A percentile compares a stretch with the other conserved stretches of the same genome.
phyloP scores from a whole-genome alignment of 1,140 invertebrate species.

The Formica exsecta region DNA sequence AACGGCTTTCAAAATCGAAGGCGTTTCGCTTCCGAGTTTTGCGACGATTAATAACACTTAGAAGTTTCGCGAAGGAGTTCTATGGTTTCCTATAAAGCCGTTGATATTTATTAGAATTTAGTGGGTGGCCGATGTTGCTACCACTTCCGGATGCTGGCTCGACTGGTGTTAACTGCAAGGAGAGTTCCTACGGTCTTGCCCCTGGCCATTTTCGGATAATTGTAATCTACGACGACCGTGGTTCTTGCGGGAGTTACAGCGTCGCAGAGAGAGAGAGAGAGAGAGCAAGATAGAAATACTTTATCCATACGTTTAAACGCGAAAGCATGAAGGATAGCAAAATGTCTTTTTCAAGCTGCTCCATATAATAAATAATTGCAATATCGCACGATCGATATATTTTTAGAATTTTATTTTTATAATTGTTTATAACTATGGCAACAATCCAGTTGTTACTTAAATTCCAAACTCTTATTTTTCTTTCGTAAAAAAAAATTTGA shows the following conservation, averaged over 20 bases:
- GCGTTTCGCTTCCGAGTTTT: conserved; percentile 18
- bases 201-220: conserved; percentile 72
- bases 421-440: not conserved
- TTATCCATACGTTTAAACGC: not conserved
- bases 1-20: conserved; percentile 65
- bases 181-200: conserved; percentile 64
- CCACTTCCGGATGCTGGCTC: conserved; percentile 62
- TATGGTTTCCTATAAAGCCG: conserved; percentile 44
- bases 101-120: conserved; percentile 77
- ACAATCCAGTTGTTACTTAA: not conserved
- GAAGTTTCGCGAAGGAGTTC: conserved; percentile 61
- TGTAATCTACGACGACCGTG: conserved; percentile 66
- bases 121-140: conserved; percentile 48
- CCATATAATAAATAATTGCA: not conserved
- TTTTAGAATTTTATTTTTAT: not conserved
- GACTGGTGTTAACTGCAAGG: conserved; percentile 56
- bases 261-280: conserved; percentile 29
- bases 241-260: conserved; percentile 64
- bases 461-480: no score
- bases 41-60: conserved; percentile 74
- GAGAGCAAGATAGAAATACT: not conserved
- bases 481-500: not conserved
- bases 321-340: conserved; percentile 27
- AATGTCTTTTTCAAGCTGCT: not conserved
- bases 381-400: not conserved